These are phyloP conservation scores for Platycnemis pennipes DNA, from an alignment of 2,888 invertebrate genomes.

Conservation along the genomic window DNA sequence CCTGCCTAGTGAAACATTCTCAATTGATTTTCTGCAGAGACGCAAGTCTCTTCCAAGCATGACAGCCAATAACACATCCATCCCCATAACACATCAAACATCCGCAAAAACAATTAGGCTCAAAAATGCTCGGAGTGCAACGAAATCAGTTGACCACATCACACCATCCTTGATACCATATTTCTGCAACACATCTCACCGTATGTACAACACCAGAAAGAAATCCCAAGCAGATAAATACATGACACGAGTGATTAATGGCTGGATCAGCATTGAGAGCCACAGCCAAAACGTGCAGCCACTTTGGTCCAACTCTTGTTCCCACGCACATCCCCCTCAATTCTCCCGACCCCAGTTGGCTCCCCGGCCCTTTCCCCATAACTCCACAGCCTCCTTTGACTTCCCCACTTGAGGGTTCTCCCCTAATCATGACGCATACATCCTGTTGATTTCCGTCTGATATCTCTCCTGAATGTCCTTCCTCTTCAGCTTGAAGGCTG, in stretches of 20 bases:
- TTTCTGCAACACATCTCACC: conserved; percentile 25
- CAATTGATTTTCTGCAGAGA: neutral
- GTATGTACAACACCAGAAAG: neutral
- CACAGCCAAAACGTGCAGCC: neutral
- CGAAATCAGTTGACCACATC: neutral
- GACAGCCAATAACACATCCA: neutral
- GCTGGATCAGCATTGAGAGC: conserved; percentile 5
- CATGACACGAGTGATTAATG: neutral
- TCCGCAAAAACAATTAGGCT: neutral
- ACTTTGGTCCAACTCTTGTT: neutral
- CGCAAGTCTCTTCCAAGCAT: neutral
- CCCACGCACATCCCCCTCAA: conserved; percentile 14
- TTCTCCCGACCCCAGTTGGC: conserved; percentile 46
- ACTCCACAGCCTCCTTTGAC: neutral
- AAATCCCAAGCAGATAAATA: conserved; percentile 9
- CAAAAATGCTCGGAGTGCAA: neutral
- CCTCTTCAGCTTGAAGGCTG: conserved; percentile 98
- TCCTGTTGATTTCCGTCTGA: conserved; percentile 94
- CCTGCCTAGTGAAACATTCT: neutral
- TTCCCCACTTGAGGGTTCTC: neutral
- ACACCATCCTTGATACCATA: neutral
- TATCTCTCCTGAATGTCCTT: conserved; percentile 97
- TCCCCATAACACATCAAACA: neutral
- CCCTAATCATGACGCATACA: conserved; percentile 92
- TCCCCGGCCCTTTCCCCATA: conserved; percentile 57